Evolutionary conservation across 2,888 invertebrate genomes (phyloP), one percentile per base, ranked within the genome.

Genomic region (Acanthosepion esculentum): DNA sequence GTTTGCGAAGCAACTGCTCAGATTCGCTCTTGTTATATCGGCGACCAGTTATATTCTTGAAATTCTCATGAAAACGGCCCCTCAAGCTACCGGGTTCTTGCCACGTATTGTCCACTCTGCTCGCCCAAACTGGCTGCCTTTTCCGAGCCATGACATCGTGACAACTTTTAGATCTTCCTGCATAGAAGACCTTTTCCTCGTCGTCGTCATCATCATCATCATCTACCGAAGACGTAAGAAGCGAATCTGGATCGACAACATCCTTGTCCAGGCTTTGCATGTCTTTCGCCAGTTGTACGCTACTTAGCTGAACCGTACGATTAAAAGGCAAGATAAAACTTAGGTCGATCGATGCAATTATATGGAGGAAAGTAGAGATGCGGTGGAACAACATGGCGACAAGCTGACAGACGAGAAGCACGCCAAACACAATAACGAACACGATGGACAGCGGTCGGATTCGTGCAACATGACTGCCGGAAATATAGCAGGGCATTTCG

Each of bases 351-450:
- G 99, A 99, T 93, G 99, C 98, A 97, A 99, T 98, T 97, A 99
- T 99, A 97, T 99, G 99, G 10, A 99, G 98, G 95, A 99, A 98
- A 3, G 99, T 99, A 97, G 99, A 99, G 97, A 99, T 99, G 96
- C 99, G 98, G 98, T 99, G 99, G 98, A 99, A 99, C 98, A 99
- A 98, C 99, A 99, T 99, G 96, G 99, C 99, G 94, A 98, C 98
- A 98, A 99, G 99, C 98, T 99, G 99, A 96, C 99, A 99, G 59
- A 99, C 98, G 98, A 99, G 98, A 98, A 99, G 99, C 96, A 99
- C 98, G 91, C 99, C 99, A 98, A 99, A 99, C 98, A 99, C 99
- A 98, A 99, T 98, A 95, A 99, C 99, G 97, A 99, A 99, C 33
- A 99, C 99, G 95, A 99, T 98, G 98, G 96, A 99, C 99, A 96